A percentile compares a stretch with the other conserved stretches of the same genome.
phyloP scores from a whole-genome alignment of 2,888 invertebrate species.

The Drosophila testacea region DNA sequence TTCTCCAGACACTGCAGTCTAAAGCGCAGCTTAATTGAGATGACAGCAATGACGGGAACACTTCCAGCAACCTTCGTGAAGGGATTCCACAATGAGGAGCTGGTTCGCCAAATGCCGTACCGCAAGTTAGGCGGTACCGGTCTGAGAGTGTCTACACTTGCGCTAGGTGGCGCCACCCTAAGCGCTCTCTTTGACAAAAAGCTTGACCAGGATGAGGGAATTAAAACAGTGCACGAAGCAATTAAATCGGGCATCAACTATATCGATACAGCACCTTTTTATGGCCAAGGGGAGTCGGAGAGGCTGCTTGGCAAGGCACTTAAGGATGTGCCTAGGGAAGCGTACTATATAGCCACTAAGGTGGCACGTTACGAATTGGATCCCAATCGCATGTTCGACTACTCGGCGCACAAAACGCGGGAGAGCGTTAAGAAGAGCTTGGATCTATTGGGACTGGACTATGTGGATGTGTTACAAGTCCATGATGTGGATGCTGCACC shows the following conservation, averaged over 20 bases:
- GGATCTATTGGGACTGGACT: slow-evolving; percentile 89
- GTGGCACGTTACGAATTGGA: slow-evolving; percentile 92
- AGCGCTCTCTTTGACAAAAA: slow-evolving; percentile 89
- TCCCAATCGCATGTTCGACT: slow-evolving; percentile 93
- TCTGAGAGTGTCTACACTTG: slow-evolving; percentile 89
- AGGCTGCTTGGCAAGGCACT: slow-evolving; percentile 93
- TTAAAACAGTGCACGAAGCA: slow-evolving; percentile 89
- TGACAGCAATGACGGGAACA: slow-evolving; percentile 46
- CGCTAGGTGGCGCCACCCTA: slow-evolving; percentile 92
- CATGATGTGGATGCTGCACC: slow-evolving; percentile 96
- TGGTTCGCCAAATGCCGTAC: slow-evolving; percentile 90
- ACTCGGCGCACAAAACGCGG: slow-evolving; percentile 90
- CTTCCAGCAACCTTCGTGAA: slow-evolving; percentile 87
- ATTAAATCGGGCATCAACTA: slow-evolving; percentile 94
- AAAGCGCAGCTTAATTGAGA: slow-evolving; percentile 10
- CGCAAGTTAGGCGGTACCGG: slow-evolving; percentile 90
- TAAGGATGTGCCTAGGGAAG: slow-evolving; percentile 90
- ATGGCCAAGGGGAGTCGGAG: slow-evolving; percentile 95
- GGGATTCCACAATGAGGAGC: slow-evolving; percentile 88
- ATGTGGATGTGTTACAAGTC: slow-evolving; percentile 96
- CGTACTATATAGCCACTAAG: slow-evolving; percentile 96
- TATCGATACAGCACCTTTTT: slow-evolving; percentile 96
- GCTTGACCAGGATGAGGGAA: slow-evolving; percentile 87
- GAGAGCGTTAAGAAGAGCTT: slow-evolving; percentile 92
- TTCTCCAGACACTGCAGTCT: neutral